Evolutionary conservation across 2,888 invertebrate genomes (phyloP), one percentile per base, ranked within the genome.

Genomic region (Dusona sp.): DNA sequence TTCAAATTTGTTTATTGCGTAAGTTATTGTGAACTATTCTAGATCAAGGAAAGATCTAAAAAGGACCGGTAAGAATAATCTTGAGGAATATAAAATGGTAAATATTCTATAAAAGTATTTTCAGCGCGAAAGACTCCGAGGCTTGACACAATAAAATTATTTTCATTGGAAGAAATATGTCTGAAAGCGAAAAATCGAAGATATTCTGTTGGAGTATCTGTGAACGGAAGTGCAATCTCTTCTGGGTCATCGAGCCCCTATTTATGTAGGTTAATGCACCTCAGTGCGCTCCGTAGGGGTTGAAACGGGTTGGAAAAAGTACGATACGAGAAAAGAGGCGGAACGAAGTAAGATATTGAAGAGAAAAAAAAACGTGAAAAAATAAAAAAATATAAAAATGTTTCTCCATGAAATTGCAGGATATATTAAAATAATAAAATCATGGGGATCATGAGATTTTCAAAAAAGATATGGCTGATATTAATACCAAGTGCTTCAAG

Each of bases 401-500:
- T 3, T 29, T 13, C 16, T 61, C 61, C 13, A 29, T 29, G 2
- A 61, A 61, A 61, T 29, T 13, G 16, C 29, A 61, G 61, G 61
- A 29, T 61, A 16, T 16, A 61, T 29, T 29, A 61, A 16, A 16
- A 61, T 13, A 57, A 25, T 29, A 16, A 29, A 61, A 67, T 67
- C 19, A 67, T n/a, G 33, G 25, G 25, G 65, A 65, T 64, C 61
- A 72, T 70, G 54, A 64, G n/a, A 38, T 70, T 11, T 45, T 2
- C 8, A 48, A 61, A 70, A 45, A 72, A 36, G 45, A 68, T 68
- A 33, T 67, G 57, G 73, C 68, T 78, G 87, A 83, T 88, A 89
- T 87, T 88, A 89, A 88, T 89, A 88, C 68, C 79, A 74, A 48
- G 68, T 45, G 79, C 82, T 82, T 88, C 86, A 87, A 88, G 87